Conservation (phyloP, 2,888 invertebrate genomes). For the Mesoligia furuncula region DNA sequence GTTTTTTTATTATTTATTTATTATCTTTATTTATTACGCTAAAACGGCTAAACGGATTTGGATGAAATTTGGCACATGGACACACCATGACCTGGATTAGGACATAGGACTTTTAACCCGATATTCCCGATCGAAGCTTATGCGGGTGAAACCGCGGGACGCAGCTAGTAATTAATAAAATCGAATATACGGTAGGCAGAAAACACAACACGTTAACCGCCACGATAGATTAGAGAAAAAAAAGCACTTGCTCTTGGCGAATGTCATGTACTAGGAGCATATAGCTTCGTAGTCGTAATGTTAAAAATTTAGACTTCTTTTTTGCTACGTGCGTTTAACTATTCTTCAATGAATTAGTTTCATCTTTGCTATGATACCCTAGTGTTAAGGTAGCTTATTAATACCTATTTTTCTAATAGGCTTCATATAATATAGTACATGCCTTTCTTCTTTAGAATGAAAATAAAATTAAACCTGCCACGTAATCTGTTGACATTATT, state of each 20-base stretch:
- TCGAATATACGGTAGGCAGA: neutral
- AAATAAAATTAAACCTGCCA: slow-evolving; percentile 18
- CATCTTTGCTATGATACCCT: slow-evolving; percentile 39
- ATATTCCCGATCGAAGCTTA: too few species aligned
- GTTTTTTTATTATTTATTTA: too few species aligned
- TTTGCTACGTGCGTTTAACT: neutral
- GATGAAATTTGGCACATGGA: too few species aligned
- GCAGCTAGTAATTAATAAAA: neutral
- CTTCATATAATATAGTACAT: neutral
- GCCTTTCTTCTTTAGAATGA: neutral
- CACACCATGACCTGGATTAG: too few species aligned
- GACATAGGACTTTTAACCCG: too few species aligned
- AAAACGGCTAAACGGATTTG: too few species aligned
- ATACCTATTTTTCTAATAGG: slow-evolving; percentile 23
- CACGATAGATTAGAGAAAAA: neutral
- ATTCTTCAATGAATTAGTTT: slow-evolving; percentile 1
- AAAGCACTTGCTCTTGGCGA: slow-evolving; percentile 42
- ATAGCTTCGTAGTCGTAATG: slow-evolving; percentile 15
- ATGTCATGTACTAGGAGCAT: slow-evolving; percentile 57
- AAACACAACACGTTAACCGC: slow-evolving; percentile 5
- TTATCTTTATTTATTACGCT: too few species aligned
- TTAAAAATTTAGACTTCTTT: slow-evolving; percentile 25
- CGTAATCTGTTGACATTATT: slow-evolving; percentile 33
- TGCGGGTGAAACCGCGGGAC: too few species aligned
- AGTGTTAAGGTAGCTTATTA: slow-evolving; percentile 27